These are phyloP conservation scores for Rhombomys opimus DNA, from an alignment of 2,113 vertebrate genomes.

Conservation along the genomic window DNA sequence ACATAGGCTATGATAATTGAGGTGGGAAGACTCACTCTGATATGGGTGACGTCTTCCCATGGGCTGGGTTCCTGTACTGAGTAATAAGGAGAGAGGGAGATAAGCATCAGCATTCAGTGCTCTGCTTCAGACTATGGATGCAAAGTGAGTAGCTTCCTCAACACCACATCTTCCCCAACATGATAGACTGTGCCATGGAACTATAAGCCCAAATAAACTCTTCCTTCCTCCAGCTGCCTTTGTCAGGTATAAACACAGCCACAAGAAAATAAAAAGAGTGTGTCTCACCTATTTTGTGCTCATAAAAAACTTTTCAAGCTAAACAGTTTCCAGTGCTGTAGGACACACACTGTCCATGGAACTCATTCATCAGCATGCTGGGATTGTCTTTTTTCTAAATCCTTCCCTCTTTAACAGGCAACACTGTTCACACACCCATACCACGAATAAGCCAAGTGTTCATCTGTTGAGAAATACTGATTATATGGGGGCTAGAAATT, in stretches of 20 bases:
- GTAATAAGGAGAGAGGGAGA: background rate
- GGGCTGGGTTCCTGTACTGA: background rate
- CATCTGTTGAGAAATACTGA: background rate
- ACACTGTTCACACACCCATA: background rate
- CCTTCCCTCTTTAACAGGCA: accelerated
- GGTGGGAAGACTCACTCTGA: background rate
- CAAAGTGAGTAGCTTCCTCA: no score
- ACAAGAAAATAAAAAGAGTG: background rate
- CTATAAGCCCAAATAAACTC: background rate
- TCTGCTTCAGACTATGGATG: background rate
- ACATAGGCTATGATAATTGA: background rate
- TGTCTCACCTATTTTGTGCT: background rate
- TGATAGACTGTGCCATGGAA: no score
- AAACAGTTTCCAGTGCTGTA: background rate
- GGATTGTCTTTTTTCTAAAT: background rate
- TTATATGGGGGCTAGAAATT: background rate
- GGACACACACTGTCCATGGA: background rate
- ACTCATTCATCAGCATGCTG: background rate
- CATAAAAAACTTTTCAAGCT: background rate
- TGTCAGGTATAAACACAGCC: background rate
- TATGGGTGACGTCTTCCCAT: background rate
- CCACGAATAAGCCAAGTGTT: background rate
- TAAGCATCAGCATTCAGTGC: no score
- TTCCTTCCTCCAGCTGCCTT: no score
- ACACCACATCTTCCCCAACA: background rate